These are phyloP conservation scores for Lindbergichthys nudifrons DNA, from an alignment of 2,797 vertebrate species.

Conservation along the genomic window DNA sequence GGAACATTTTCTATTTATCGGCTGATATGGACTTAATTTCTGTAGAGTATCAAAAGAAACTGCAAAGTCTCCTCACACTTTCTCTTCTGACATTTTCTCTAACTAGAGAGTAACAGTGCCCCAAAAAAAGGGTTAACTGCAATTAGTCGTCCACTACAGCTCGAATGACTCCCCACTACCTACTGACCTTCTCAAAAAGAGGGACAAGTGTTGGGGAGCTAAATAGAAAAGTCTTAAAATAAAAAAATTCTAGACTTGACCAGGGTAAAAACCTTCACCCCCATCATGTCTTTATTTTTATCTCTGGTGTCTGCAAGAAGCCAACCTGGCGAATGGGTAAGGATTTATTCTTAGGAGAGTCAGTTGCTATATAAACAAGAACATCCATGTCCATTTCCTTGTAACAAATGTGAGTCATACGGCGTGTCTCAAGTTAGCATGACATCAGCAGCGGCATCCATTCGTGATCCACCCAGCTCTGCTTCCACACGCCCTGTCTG, in stretches of 20 bases:
- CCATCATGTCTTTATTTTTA: conserved; percentile 37
- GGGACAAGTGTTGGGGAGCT: background rate
- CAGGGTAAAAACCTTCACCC: background rate
- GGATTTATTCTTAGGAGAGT: conserved; percentile 12
- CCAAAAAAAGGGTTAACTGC: background rate
- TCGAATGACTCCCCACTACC: conserved; percentile 1
- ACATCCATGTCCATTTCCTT: background rate
- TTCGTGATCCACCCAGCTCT: background rate
- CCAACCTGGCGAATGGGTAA: background rate
- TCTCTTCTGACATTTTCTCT: no score
- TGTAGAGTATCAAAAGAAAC: background rate
- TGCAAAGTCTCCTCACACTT: background rate
- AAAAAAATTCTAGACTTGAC: background rate
- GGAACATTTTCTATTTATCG: background rate
- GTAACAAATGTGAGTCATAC: conserved; percentile 53
- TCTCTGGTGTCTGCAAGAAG: conserved; percentile 9
- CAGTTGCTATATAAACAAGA: conserved; percentile 56
- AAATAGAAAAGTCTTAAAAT: conserved; percentile 24
- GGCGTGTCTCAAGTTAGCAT: conserved; percentile 45
- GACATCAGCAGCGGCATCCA: conserved; percentile 13
- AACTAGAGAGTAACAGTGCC: background rate
- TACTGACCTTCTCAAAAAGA: conserved; percentile 9
- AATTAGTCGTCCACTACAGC: background rate
- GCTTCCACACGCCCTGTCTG: background rate
- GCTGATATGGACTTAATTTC: background rate